Evolutionary conservation across 2,888 invertebrate species (phyloP).

Genomic region (Protophormia terraenovae): DNA sequence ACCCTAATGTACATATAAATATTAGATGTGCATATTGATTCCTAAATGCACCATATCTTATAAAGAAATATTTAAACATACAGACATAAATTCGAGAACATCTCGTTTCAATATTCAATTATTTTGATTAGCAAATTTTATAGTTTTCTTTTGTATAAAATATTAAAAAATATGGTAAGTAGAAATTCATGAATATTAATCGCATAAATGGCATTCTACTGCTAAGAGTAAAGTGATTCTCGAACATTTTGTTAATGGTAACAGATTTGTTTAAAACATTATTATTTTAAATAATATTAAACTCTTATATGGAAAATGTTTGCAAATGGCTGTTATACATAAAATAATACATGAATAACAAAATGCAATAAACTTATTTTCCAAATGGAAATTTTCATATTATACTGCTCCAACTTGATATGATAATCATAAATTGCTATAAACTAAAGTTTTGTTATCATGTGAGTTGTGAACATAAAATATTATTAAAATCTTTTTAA

Average conservation of each 20-base stretch:
- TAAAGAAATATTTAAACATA: background rate
- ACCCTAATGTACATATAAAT: too few relatives aligned
- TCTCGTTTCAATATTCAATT: conserved; percentile 37
- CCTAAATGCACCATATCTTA: background rate
- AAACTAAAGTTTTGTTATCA: background rate
- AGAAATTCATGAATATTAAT: conserved; percentile 40
- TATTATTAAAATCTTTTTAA: background rate
- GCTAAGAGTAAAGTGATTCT: background rate
- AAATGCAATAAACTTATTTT: background rate
- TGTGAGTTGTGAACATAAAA: background rate
- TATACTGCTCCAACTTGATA: background rate
- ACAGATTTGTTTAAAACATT: background rate
- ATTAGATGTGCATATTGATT: too few relatives aligned
- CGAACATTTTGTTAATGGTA: background rate
- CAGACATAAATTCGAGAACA: background rate
- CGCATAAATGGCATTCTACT: conserved; percentile 27
- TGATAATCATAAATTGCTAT: background rate
- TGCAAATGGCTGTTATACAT: background rate
- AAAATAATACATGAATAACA: background rate
- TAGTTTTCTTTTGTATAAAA: conserved; percentile 30
- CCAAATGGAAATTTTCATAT: background rate
- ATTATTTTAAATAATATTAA: background rate
- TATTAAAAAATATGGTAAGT: conserved; percentile 9
- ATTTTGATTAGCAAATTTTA: conserved; percentile 48
- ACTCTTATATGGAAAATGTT: background rate